Base-by-base conservation (phyloP, 2,888 invertebrate species). In the Scaptomyza cyrtandrae region DNA sequence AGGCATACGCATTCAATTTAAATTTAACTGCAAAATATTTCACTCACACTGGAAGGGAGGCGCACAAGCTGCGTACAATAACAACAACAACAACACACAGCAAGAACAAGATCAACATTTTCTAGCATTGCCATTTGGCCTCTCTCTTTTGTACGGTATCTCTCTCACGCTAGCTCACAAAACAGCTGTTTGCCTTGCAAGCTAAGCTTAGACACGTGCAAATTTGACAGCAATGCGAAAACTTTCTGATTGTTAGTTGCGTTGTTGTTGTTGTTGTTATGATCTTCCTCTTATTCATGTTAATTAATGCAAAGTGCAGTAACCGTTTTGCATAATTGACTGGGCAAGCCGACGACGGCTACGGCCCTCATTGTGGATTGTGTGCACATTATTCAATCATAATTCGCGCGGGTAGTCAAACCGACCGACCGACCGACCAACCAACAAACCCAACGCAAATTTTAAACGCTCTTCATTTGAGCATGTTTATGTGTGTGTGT, bases 11-110 rank as follows among this genome's bases (percentile, higher is more conserved):
- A 60, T 75, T 78, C 75, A 89, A 89, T 85, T 85, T 85, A 85
- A 85, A 89, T 89, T 89, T 89, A 85, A 85, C 84, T 80, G 86
- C 88, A 71, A 86, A 89, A 85, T 83, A 88, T 82, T 89, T 89
- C 64, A 89, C 80, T 88, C 59, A 70, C 73, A 67, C 83, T 89
- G 89, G 83, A 85, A 82, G 83, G 88, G 66, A 39, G 50, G 33
- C 19, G 43, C 43, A 75, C 43, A 75, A 61, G 68, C 74, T 45
- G 58, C 61, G 37, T 48, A 46, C 59, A 59, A 55, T 49, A 70
- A 35, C 43, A 57, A 49, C 14, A 57, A 49, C 14, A 56, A 37
- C 45, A 55, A 45, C 37, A 45, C 37, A 33, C 31, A 37, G 3
- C 39, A 39, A 39, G 14, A 14, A 16, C 41, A 16, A 41, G 16